Evolutionary conservation across 2,888 invertebrate genomes (phyloP).

Genomic region (Brenthis daphne): DNA sequence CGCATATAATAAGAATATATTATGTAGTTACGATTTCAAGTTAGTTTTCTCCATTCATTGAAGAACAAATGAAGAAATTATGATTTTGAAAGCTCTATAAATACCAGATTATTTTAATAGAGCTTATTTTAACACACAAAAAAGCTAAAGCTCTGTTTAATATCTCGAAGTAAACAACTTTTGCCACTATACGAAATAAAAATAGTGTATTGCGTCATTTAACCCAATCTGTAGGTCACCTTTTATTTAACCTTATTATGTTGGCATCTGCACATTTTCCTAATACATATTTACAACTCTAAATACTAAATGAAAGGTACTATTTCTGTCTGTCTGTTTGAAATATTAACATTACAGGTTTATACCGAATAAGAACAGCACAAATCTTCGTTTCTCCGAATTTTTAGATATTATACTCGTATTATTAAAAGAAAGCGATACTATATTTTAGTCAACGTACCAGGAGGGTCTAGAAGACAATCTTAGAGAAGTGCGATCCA

Average conservation of each 20-base stretch:
- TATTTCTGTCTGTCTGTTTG: not conserved
- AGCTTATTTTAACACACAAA: not conserved
- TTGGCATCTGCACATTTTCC: not conserved
- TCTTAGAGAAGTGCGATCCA: too few species aligned
- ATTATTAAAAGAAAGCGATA: too few species aligned
- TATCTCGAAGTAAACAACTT: slow-evolving; percentile 19
- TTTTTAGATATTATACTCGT: too few species aligned
- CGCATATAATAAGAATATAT: too few species aligned
- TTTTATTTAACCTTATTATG: slow-evolving; percentile 14
- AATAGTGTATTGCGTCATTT: slow-evolving; percentile 6
- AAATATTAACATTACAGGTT: too few species aligned
- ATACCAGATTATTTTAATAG: not conserved
- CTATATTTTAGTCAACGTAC: too few species aligned
- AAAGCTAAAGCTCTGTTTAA: slow-evolving; percentile 7
- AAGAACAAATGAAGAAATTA: too few species aligned
- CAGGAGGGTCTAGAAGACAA: too few species aligned
- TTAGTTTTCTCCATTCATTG: too few species aligned
- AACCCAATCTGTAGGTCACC: slow-evolving; percentile 24
- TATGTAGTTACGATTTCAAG: too few species aligned
- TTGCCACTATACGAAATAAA: slow-evolving; percentile 9
- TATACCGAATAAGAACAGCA: too few species aligned
- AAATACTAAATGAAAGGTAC: not conserved
- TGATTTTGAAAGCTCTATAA: not conserved
- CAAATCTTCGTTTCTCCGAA: too few species aligned
- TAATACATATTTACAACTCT: not conserved